Evolutionary conservation across 2,113 vertebrate genomes (phyloP).

Genomic region (Serinus canaria): DNA sequence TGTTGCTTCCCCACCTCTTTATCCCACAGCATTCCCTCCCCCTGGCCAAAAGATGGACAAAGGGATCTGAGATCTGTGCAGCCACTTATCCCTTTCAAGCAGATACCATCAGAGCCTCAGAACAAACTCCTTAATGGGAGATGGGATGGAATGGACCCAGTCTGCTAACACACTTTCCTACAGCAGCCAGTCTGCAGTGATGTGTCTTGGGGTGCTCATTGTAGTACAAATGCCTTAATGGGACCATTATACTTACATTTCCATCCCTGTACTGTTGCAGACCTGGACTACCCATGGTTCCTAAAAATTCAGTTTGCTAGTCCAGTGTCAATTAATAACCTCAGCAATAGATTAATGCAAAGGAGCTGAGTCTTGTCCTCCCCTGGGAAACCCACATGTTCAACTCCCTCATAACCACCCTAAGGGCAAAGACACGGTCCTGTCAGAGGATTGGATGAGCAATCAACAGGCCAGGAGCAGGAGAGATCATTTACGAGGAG

Average conservation of each 20-base stretch:
- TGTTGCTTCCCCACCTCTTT: rapidly evolving
- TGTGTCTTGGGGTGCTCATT: not conserved
- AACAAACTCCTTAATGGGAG: not conserved
- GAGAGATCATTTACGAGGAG: not conserved
- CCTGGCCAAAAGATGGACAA: not conserved
- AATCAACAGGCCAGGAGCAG: not conserved
- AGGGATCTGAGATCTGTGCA: not conserved
- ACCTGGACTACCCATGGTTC: not conserved
- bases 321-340: not conserved
- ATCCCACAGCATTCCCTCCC: not conserved
- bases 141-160: not conserved
- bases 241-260: not conserved
- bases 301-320: not conserved
- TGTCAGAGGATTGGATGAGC: not conserved
- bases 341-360: not conserved
- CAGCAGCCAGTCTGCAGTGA: rapidly evolving
- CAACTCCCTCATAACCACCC: not conserved
- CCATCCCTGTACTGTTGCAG: not conserved
- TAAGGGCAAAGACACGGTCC: not conserved
- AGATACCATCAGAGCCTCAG: rapidly evolving
- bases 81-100: rapidly evolving
- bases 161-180: not conserved
- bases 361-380: not conserved
- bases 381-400: not conserved
- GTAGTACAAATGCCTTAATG: not conserved